phyloP scores from a whole-genome alignment of 1,140 invertebrate genomes.

The Leptonema lineaticorne region DNA sequence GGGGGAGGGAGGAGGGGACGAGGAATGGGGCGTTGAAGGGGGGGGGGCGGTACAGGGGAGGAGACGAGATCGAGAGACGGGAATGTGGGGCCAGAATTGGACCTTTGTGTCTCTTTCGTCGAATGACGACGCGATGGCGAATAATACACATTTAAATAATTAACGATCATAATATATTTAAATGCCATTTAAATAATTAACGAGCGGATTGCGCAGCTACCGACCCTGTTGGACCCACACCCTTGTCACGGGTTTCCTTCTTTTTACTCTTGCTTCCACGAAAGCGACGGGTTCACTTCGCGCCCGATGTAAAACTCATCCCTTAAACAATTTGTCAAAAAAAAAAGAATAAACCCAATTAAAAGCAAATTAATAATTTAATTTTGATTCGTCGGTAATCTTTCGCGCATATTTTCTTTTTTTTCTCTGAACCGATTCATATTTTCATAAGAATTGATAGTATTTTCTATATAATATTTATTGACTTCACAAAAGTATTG shows the following conservation, averaged over 20 bases:
- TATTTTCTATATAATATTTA: too few species aligned
- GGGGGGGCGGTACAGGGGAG: background rate
- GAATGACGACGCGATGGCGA: slow-evolving; percentile 23
- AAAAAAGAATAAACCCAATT: background rate
- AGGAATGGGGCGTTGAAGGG: slow-evolving; percentile 24
- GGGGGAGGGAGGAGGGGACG: slow-evolving; percentile 2
- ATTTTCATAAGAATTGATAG: too few species aligned
- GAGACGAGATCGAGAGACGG: slow-evolving; percentile 2
- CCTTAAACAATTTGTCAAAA: too few species aligned
- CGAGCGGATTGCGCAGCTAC: slow-evolving; percentile 11
- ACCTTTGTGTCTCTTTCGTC: slow-evolving; percentile 28
- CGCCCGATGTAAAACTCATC: too few species aligned
- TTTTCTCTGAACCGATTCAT: too few species aligned
- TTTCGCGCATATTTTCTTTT: too few species aligned
- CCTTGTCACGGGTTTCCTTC: background rate
- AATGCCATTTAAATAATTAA: slow-evolving; percentile 33
- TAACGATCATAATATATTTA: slow-evolving; percentile 32
- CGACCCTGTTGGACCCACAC: background rate
- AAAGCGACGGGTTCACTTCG: too few species aligned
- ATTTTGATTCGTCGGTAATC: too few species aligned
- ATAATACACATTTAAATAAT: slow-evolving; percentile 34
- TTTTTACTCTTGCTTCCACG: background rate
- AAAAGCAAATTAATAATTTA: background rate
- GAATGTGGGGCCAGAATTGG: slow-evolving; percentile 28
- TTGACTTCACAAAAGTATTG: too few species aligned